A percentile compares a stretch with the other conserved stretches of the same genome.
These are phyloP conservation scores for Synaphobranchus kaupii DNA, from an alignment of 2,797 vertebrate species.

Conservation along the genomic window DNA sequence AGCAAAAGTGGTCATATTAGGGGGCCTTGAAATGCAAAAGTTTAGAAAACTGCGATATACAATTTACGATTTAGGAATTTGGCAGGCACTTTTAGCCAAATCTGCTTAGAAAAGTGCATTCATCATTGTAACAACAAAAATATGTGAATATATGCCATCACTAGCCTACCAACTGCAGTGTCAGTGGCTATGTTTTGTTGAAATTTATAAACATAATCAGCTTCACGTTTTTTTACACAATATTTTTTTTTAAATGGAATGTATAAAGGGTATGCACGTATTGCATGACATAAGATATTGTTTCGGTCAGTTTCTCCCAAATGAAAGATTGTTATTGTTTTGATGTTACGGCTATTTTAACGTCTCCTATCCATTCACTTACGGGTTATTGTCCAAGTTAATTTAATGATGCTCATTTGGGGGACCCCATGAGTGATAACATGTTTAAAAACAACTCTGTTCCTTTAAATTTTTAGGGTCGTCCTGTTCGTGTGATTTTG, in stretches of 20 bases:
- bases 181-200: not conserved
- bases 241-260: not conserved
- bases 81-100: not conserved
- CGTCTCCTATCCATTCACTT: not conserved
- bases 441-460: constrained; percentile 52
- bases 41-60: too few species aligned
- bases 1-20: too few species aligned
- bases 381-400: not conserved
- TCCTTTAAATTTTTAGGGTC: constrained; percentile 68
- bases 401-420: not conserved
- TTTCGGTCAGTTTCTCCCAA: not conserved
- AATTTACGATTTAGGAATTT: not conserved
- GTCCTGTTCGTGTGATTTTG: constrained; percentile 60
- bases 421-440: not conserved
- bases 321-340: not conserved
- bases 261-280: not conserved
- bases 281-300: not conserved
- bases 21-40: too few species aligned
- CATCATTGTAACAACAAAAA: not conserved
- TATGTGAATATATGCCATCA: not conserved
- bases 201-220: not conserved
- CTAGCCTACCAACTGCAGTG: not conserved
- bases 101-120: not conserved
- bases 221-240: not conserved
- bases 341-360: not conserved